These are phyloP conservation scores for human (Homo sapiens) DNA, from an alignment of 2,113 vertebrate species.

Conservation along the genomic window DNA sequence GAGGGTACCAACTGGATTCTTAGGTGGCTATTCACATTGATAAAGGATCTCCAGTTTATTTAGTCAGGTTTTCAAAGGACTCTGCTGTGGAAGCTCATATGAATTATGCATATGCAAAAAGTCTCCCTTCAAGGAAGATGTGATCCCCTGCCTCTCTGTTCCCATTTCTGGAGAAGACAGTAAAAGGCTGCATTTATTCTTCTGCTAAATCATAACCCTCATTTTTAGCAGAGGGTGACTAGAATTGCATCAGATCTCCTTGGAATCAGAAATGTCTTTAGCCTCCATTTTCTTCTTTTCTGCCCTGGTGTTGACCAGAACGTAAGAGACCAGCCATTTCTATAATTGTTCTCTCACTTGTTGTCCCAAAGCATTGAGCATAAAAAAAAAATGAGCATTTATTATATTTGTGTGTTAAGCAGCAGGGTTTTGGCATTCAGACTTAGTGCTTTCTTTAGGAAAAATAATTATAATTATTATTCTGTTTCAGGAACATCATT, in stretches of 20 bases:
- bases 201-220: neutral
- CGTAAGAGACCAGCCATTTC: neutral
- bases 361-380: neutral
- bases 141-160: neutral
- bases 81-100: neutral
- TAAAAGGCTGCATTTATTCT: neutral
- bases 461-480: slow-evolving; percentile 19
- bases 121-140: neutral
- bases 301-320: neutral
- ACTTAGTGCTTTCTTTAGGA: slow-evolving; percentile 6
- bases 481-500: neutral
- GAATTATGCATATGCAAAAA: neutral
- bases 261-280: neutral
- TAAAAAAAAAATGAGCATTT: neutral
- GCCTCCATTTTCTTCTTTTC: neutral
- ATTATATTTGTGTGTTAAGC: neutral
- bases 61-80: neutral
- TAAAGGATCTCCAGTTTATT: neutral
- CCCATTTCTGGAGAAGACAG: neutral
- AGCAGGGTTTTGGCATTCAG: neutral
- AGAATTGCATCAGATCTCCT: neutral
- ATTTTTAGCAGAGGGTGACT: neutral
- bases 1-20: neutral
- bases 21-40: neutral
- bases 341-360: neutral